phyloP scores from a whole-genome alignment of 2,113 vertebrate genomes.

The Haliaeetus leucogaster region DNA sequence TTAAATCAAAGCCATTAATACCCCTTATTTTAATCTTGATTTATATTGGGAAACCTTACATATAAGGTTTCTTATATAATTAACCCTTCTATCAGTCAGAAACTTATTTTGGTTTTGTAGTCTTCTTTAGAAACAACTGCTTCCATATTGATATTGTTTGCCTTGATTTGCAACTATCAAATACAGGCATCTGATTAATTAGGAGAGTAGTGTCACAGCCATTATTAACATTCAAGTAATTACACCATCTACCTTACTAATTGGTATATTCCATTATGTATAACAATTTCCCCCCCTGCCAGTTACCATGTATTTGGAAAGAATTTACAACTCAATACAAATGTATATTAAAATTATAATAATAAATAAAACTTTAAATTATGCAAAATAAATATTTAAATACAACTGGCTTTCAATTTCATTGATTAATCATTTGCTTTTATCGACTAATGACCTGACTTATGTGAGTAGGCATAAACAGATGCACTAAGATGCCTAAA shows the following conservation, averaged over 20 bases:
- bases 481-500: neutral
- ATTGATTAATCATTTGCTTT: neutral
- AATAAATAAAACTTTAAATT: neutral
- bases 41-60: neutral
- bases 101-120: neutral
- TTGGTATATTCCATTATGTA: neutral
- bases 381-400: neutral
- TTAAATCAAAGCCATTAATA: neutral
- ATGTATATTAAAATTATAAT: neutral
- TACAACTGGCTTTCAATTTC: neutral
- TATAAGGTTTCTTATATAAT: neutral
- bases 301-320: neutral
- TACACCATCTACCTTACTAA: neutral
- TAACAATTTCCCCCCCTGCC: neutral
- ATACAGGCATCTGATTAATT: neutral
- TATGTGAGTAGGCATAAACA: neutral
- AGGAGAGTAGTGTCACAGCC: neutral
- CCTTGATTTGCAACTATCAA: neutral
- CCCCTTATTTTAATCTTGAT: neutral
- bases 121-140: neutral
- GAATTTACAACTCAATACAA: neutral
- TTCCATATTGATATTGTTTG: neutral
- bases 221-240: neutral
- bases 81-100: neutral
- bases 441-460: neutral